These are phyloP conservation scores for Pogonognathellus flavescens DNA, from an alignment of 1,140 invertebrate genomes.

Conservation along the genomic window DNA sequence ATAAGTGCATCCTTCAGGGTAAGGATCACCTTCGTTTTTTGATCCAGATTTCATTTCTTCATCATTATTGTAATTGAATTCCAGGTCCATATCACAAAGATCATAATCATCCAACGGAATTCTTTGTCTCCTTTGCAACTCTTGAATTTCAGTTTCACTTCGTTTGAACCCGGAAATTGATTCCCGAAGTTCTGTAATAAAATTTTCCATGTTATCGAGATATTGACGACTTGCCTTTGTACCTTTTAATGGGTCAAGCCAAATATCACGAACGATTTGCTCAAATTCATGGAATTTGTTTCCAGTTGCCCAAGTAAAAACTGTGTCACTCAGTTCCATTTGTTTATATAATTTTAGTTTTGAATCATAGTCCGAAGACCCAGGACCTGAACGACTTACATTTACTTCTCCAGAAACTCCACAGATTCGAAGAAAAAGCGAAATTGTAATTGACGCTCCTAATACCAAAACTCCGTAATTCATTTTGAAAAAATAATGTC, in stretches of 20 bases:
- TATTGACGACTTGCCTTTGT: not conserved
- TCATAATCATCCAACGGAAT: not conserved
- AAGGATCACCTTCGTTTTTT: too few species aligned
- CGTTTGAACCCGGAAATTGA: not conserved
- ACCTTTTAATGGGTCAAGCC: not conserved
- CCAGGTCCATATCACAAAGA: slow-evolving; percentile 3
- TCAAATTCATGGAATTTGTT: not conserved
- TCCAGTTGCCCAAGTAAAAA: not conserved
- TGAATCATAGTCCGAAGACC: not conserved
- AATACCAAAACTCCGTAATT: slow-evolving; percentile 60
- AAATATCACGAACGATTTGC: not conserved
- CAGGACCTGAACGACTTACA: not conserved
- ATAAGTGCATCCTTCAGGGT: not conserved
- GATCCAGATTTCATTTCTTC: not conserved
- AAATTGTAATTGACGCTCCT: slow-evolving; percentile 54
- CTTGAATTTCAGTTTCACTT: not conserved
- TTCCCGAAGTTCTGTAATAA: too few species aligned
- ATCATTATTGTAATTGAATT: not conserved
- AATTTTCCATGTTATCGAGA: not conserved
- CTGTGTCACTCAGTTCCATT: not conserved
- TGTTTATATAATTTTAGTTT: too few species aligned
- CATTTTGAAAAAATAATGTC: slow-evolving; percentile 14
- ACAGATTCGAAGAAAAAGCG: slow-evolving; percentile 54
- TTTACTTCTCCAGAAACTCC: not conserved
- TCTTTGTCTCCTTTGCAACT: not conserved